phyloP scores from a whole-genome alignment of 92 coral and sea anemone genomes.

The Metridium senile region DNA sequence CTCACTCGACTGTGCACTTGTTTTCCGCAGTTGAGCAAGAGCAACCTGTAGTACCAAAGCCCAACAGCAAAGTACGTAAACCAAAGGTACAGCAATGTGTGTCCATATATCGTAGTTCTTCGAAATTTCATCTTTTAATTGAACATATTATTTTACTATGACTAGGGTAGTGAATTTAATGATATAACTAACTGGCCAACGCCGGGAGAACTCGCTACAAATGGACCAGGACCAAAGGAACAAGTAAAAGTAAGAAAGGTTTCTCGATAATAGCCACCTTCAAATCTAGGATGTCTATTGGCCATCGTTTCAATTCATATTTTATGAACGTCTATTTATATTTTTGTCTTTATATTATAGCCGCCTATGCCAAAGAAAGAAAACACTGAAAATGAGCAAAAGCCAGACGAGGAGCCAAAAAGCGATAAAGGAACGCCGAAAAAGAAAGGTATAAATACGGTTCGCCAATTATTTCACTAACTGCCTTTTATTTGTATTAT shows the following conservation, averaged over 20 bases:
- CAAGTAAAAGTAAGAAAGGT: slow-evolving; percentile 36
- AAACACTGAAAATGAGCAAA: slow-evolving; percentile 67
- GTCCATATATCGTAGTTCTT: background rate
- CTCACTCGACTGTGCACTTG: slow-evolving; percentile 23
- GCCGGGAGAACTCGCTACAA: slow-evolving; percentile 88
- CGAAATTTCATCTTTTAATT: background rate
- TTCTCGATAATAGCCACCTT: slow-evolving; percentile 32
- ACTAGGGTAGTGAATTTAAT: slow-evolving; percentile 84
- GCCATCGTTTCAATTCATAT: slow-evolving; percentile 24
- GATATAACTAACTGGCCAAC: slow-evolving; percentile 98
- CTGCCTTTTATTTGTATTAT: background rate
- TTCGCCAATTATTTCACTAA: background rate
- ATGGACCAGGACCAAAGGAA: slow-evolving; percentile 55
- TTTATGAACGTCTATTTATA: background rate
- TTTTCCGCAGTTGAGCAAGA: slow-evolving; percentile 65
- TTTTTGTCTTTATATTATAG: slow-evolving; percentile 13
- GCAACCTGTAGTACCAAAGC: slow-evolving; percentile 70
- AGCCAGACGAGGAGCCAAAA: slow-evolving; percentile 52
- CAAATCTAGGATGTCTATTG: slow-evolving; percentile 43
- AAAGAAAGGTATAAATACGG: slow-evolving; percentile 67
- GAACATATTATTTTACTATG: slow-evolving; percentile 13
- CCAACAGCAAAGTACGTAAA: slow-evolving; percentile 68
- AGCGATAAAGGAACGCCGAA: slow-evolving; percentile 79
- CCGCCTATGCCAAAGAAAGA: slow-evolving; percentile 63
- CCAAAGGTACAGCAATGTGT: slow-evolving; percentile 56